Evolutionary conservation across 2,888 invertebrate species (phyloP).

Genomic region (Ectemnius continuus): DNA sequence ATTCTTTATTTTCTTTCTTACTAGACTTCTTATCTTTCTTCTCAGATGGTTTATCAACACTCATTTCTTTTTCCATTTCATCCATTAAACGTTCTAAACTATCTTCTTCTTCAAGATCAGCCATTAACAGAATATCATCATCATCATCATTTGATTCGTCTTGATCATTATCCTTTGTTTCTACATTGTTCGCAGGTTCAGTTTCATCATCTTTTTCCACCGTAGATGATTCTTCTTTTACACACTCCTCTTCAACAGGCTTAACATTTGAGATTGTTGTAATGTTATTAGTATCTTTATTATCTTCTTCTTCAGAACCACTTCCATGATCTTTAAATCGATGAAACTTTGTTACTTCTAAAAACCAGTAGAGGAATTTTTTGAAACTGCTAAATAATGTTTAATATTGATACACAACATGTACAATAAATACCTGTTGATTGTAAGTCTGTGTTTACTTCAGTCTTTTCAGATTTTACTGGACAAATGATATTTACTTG

Average conservation of each 20-base stretch:
- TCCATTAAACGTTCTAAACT: slow-evolving; percentile 80
- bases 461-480: slow-evolving; percentile 43
- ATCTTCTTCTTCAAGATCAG: slow-evolving; percentile 77
- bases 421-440: slow-evolving; percentile 39
- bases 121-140: slow-evolving; percentile 73
- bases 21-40: slow-evolving; percentile 54
- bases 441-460: slow-evolving; percentile 30
- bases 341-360: slow-evolving; percentile 78
- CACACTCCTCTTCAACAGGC: slow-evolving; percentile 30
- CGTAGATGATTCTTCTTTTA: slow-evolving; percentile 30
- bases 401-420: neutral
- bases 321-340: slow-evolving; percentile 79
- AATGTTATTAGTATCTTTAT: slow-evolving; percentile 52
- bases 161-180: slow-evolving; percentile 69
- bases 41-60: slow-evolving; percentile 60
- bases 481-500: slow-evolving; percentile 45
- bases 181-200: slow-evolving; percentile 35
- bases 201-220: slow-evolving; percentile 24
- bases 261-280: slow-evolving; percentile 18
- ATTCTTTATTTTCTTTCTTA: slow-evolving; percentile 57
- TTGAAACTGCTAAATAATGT: neutral
- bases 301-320: slow-evolving; percentile 75
- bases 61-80: slow-evolving; percentile 80
- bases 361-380: slow-evolving; percentile 28
- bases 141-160: slow-evolving; percentile 69